phyloP scores from a whole-genome alignment of 2,888 invertebrate species.

The Polyommatus iphigenia region DNA sequence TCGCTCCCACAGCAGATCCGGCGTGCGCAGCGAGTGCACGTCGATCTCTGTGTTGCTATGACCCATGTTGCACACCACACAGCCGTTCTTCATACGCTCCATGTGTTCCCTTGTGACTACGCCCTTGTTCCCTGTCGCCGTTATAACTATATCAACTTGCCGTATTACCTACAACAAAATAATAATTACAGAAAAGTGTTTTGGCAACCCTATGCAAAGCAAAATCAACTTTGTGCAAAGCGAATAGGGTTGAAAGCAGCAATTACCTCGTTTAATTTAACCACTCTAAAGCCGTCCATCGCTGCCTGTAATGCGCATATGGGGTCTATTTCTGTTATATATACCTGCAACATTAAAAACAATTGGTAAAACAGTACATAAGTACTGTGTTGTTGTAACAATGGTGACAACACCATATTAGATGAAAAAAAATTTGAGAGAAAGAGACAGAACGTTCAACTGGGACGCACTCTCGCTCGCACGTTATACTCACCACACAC shows the following conservation, averaged over 20 bases:
- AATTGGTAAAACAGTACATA: background rate
- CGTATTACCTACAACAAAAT: conserved; percentile 86
- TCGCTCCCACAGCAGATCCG: conserved; percentile 98
- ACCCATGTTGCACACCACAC: conserved; percentile 98
- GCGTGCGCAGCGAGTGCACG: conserved; percentile 94
- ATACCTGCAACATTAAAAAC: conserved; percentile 63
- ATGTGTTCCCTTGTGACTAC: conserved; percentile 97
- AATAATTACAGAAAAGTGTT: background rate
- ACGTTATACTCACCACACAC: conserved; percentile 87
- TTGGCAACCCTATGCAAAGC: background rate
- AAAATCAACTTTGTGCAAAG: too few species aligned
- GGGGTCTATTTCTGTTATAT: conserved; percentile 96
- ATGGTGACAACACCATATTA: too few species aligned
- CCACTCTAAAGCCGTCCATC: conserved; percentile 98
- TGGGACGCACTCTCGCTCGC: background rate
- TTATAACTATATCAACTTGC: conserved; percentile 96
- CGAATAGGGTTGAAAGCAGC: background rate
- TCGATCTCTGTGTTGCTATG: conserved; percentile 97
- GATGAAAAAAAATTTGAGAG: too few species aligned
- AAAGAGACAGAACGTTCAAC: background rate
- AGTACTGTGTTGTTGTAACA: too few species aligned
- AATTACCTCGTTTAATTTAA: conserved; percentile 94
- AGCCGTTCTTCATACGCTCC: conserved; percentile 98
- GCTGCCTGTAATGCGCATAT: conserved; percentile 98
- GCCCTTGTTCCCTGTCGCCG: conserved; percentile 98